phyloP scores from a whole-genome alignment of 2,888 invertebrate species.

The Heteromurus nitidus region DNA sequence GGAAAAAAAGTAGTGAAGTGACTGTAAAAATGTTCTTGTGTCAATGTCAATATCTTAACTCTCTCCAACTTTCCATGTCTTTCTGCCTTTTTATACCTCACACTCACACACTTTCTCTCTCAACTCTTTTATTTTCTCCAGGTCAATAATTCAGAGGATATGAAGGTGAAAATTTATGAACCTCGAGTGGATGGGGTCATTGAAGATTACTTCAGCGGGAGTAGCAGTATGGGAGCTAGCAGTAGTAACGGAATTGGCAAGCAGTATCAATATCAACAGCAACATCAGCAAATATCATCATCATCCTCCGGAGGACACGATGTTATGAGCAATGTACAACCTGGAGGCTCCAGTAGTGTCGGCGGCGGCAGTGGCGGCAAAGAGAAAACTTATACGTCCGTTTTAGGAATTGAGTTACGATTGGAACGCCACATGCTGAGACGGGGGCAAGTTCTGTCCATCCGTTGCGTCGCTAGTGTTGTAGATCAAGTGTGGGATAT shows the following conservation, averaged over 20 bases:
- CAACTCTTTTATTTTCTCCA: constrained; percentile 40
- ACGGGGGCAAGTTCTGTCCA: constrained; percentile 55
- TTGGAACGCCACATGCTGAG: constrained; percentile 54
- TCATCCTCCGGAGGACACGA: constrained; percentile 37
- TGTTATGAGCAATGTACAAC: constrained; percentile 24
- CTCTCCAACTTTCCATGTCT: constrained; percentile 16
- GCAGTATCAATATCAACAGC: constrained; percentile 62
- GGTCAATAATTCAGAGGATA: constrained; percentile 60
- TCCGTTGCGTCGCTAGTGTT: constrained; percentile 62
- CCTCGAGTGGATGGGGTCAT: constrained; percentile 56
- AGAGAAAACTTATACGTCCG: constrained; percentile 59
- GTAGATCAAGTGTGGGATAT: constrained; percentile 62
- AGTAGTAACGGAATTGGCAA: constrained; percentile 47
- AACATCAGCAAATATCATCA: constrained; percentile 61
- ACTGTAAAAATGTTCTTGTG: constrained; percentile 37
- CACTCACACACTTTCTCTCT: not conserved
- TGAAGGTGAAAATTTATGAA: constrained; percentile 60
- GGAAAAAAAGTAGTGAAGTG: constrained; percentile 4
- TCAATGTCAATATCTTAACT: constrained; percentile 50
- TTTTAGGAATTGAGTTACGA: constrained; percentile 62
- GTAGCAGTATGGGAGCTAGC: constrained; percentile 33
- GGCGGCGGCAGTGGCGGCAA: constrained; percentile 2
- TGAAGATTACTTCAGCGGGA: constrained; percentile 42
- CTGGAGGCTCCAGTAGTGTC: not conserved
- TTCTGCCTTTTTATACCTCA: not conserved